Conservation (phyloP, 2,797 vertebrate species). For the Sebastes hopkinsi region DNA sequence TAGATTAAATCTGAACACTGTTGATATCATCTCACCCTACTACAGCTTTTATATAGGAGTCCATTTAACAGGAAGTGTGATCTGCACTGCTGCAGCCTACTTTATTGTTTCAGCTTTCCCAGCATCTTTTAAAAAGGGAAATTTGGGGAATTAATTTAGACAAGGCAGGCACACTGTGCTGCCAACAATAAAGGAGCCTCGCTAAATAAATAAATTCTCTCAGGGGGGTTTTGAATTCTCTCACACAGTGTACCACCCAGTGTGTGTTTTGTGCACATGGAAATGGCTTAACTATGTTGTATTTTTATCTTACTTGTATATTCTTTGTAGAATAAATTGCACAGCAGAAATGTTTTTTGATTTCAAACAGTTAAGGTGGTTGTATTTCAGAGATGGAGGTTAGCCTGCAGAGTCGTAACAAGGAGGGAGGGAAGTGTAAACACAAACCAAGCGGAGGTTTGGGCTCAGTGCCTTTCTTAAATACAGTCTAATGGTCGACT, state of each 20-base stretch:
- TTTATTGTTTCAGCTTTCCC: conserved; percentile 18
- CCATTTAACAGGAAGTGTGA: not conserved
- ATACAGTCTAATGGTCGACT: not conserved
- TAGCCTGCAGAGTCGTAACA: conserved; percentile 6
- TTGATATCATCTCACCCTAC: not conserved
- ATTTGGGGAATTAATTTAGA: conserved; percentile 48
- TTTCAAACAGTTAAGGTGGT: not conserved
- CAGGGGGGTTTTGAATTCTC: conserved; percentile 23
- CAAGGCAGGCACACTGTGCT: conserved; percentile 23
- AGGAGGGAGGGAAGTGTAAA: not conserved
- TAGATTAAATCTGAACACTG: conserved; percentile 13
- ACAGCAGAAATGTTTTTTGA: not conserved
- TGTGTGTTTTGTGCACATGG: conserved; percentile 26
- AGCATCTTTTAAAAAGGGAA: conserved; percentile 23
- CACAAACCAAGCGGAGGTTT: not conserved
- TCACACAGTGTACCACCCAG: conserved; percentile 27
- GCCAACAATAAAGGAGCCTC: conserved; percentile 45
- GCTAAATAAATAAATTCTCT: conserved; percentile 66
- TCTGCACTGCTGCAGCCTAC: not conserved
- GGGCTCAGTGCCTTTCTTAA: not conserved
- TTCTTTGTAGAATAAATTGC: conserved; percentile 4
- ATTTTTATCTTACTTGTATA: not conserved
- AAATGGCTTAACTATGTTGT: conserved; percentile 16
- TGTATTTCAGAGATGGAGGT: conserved; percentile 1
- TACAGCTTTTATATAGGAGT: not conserved